Base-by-base conservation (phyloP, 2,797 vertebrate genomes). In the Euphonia xanthogaster region DNA sequence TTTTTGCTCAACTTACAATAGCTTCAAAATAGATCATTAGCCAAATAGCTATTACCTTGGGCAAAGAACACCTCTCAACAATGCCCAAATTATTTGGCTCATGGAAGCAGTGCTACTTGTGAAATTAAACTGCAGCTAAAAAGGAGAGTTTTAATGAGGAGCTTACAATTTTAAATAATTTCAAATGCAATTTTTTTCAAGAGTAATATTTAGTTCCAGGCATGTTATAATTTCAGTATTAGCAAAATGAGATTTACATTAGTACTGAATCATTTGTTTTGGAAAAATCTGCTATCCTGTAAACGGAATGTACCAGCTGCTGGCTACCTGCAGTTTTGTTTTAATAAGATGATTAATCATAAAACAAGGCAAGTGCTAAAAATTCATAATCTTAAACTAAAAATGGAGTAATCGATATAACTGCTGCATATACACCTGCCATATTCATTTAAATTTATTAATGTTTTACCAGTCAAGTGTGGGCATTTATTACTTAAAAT, bases 11-110 rank as follows among this genome's bases (percentile, higher is more conserved):
- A 57, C 20, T 82, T 76, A 45, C 44, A 95, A 91, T 18, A 67
- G 80, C 92, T 92, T 90, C 83, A 74, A 94, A 88, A 79, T 58
- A 81, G 70, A 87, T 76, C 86, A 91, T 95, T 90, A 96, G 45
- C 74, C 63, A 89, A 94, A 74, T 76, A 96, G 63, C 73, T 90
- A 90, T 84, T 86, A 90, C 93, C 83, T 73, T 90, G 90, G 83
- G 86, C 86, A 93, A 84, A 86, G 60, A 95, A 84, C 73, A 42
- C 48, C 74, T 85, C 83, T 85, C 85, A 92, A 90, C 67, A 84
- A 67, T 79, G 60, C 33, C 67, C 70, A 71, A 76, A 90, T 42
- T 58, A 22, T 79, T 72, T 88, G 63, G 60, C 48, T 84, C 42
- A 65, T 71, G 35, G 68, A 90, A 91, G 48, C 28, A 60, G 24